Conservation (phyloP, 2,888 invertebrate species). For the Neria commutata region DNA sequence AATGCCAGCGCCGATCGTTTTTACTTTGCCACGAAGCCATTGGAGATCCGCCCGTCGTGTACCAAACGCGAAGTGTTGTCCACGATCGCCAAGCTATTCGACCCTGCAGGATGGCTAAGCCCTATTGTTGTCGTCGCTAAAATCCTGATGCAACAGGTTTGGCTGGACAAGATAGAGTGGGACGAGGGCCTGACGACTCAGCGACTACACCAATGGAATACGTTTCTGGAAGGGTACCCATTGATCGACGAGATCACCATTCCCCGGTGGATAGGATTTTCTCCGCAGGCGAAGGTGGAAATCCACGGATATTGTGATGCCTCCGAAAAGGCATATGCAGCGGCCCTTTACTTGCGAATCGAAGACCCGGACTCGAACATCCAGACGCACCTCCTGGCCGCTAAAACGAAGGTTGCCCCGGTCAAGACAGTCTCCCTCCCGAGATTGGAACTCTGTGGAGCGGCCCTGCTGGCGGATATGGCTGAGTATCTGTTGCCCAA, state of each 20-base stretch:
- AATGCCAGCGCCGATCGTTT: conserved; percentile 18
- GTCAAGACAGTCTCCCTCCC: conserved; percentile 15
- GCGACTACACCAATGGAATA: conserved; percentile 6
- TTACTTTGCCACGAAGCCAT: conserved; percentile 8
- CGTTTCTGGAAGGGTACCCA: neutral
- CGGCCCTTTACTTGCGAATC: conserved; percentile 10
- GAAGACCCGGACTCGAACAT: neutral
- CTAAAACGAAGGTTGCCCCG: conserved; percentile 17
- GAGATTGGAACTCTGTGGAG: conserved; percentile 16
- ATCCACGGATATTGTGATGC: conserved; percentile 23
- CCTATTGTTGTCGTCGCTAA: conserved; percentile 3
- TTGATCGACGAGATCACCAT: conserved; percentile 12
- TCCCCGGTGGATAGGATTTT: conserved; percentile 19
- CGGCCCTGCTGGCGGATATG: conserved; percentile 11
- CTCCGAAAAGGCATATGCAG: conserved; percentile 22
- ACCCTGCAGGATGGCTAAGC: conserved; percentile 20
- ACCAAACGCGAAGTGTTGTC: conserved; percentile 25
- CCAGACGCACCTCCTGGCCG: conserved; percentile 7
- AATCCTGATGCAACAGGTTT: conserved; percentile 21
- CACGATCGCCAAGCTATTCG: conserved; percentile 19
- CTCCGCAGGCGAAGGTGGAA: neutral
- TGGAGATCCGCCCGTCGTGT: neutral
- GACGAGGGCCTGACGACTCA: conserved; percentile 6
- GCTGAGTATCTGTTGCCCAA: neutral
- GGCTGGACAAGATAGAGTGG: conserved; percentile 14